These are phyloP conservation scores for Siphlonurus alternatus DNA, from an alignment of 2,888 invertebrate genomes.

Conservation along the genomic window DNA sequence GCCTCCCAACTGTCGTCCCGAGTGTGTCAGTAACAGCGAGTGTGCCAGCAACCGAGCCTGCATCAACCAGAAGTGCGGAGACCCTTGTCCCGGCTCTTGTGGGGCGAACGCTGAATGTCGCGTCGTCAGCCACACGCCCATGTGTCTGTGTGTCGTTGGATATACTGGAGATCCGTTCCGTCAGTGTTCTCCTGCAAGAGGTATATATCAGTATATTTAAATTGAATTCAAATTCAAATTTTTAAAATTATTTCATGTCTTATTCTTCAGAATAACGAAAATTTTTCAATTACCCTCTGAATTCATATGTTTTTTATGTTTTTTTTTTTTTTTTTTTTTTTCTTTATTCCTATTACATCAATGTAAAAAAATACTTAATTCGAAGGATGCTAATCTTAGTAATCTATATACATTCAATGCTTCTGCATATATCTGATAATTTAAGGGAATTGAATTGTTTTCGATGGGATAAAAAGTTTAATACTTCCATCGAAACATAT, in stretches of 20 bases:
- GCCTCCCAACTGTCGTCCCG: slow-evolving; percentile 49
- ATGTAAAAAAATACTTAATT: too few relatives aligned
- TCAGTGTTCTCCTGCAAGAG: slow-evolving; percentile 18
- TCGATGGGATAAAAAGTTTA: too few relatives aligned
- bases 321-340: not conserved
- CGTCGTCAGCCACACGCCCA: slow-evolving; percentile 57
- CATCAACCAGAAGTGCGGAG: slow-evolving; percentile 51
- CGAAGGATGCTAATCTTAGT: too few relatives aligned
- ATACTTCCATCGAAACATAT: too few relatives aligned
- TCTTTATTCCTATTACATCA: too few relatives aligned
- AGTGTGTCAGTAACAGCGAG: slow-evolving; percentile 55
- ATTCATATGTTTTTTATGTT: not conserved
- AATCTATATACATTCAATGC: too few relatives aligned
- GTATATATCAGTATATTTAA: slow-evolving; percentile 7
- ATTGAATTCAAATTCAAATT: too few relatives aligned
- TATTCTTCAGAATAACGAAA: not conserved
- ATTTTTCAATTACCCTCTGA: not conserved
- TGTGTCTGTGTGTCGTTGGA: slow-evolving; percentile 44
- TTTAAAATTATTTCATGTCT: not conserved
- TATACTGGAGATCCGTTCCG: slow-evolving; percentile 38
- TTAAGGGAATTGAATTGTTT: too few relatives aligned
- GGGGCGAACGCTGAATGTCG: slow-evolving; percentile 52
- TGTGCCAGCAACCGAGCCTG: slow-evolving; percentile 49
- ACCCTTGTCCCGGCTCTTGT: slow-evolving; percentile 57
- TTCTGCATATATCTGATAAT: too few relatives aligned